A percentile compares a stretch with the other conserved stretches of the same genome.
Conservation (phyloP, 30 jellyfish, hydroid and myxozoan species). For the Hydractinia echinata region DNA sequence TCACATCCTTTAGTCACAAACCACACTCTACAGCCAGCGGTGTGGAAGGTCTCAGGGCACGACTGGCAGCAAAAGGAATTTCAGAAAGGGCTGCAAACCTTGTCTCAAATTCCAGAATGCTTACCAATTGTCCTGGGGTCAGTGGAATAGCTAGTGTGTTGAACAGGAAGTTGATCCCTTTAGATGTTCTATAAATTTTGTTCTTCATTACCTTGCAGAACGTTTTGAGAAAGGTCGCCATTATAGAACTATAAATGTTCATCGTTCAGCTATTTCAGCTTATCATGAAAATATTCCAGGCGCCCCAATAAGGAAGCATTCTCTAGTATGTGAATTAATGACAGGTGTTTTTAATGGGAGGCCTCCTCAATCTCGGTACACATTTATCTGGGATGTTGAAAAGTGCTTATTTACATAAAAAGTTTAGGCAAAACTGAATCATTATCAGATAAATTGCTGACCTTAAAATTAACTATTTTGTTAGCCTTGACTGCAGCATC, state of each 20-base stretch:
- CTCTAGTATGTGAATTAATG: constrained; percentile 4
- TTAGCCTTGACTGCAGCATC: no score
- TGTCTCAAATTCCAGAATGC: constrained; percentile 18
- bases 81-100: neutral
- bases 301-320: constrained; percentile 17
- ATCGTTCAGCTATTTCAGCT: constrained; percentile 14
- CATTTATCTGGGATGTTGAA: no score
- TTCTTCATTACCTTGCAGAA: constrained; percentile 17
- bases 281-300: constrained; percentile 8
- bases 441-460: no score
- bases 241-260: constrained; percentile 7
- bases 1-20: neutral
- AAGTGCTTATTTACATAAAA: no score
- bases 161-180: constrained; percentile 33
- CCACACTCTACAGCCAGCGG: neutral
- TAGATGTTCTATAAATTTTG: constrained; percentile 13
- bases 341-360: constrained; percentile 16
- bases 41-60: constrained; percentile 9
- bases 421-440: neutral
- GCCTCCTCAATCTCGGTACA: constrained; percentile 15
- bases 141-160: constrained; percentile 37
- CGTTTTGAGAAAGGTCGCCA: neutral
- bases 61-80: constrained; percentile 10
- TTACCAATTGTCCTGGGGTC: constrained; percentile 33
- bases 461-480: no score